Base-by-base conservation (phyloP, 2,888 invertebrate species). In the Andrena trimmerana region DNA sequence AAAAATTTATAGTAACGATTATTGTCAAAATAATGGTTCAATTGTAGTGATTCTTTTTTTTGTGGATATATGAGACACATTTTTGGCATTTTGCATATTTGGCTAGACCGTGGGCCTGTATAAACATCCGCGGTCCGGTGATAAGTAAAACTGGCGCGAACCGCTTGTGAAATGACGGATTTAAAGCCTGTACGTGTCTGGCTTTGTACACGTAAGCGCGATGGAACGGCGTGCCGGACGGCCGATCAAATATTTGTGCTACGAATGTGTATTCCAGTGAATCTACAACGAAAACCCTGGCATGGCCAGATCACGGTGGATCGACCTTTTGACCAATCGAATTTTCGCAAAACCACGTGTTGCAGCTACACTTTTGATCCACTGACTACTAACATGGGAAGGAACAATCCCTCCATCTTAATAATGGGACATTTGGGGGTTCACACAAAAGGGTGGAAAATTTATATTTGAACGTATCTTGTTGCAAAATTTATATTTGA, bases 161-260 rank as follows among this genome's bases (percentile, higher is more conserved):
- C 27, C 5, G 48, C n/a, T 79, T 1, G 52, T 48, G 71, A 79
- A 71, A 81, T 48, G 48, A 71, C 48, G 54, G 71, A 78, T 71
- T 79, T 63, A 68, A 79, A 72, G 70, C 33, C 16, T 6, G 29
- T 57, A 54, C 31, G 63, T 33, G 62, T 16, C 69, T 69, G 63
- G 42, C n/a, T 73, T 69, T 54, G 24, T 63, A 27, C 42, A 27
- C 78, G 52, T 42, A 63, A 57, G 27, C 60, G 24, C 36, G 29
- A 1, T 42, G 52, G 29, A 74, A 73, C 31, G 67, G 13, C 36
- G 52, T 4, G 33, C 57, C n/a, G 50, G 24, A 50, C 63, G 52
- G 16, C n/a, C n/a, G 62, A 20, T 81, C 57, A 79, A 81, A 81
- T 79, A 79, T 81, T 81, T 81, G 71, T 27, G 4, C 31, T 31